A percentile compares a stretch with the other conserved stretches of the same genome.
Conservation (phyloP, 2,888 invertebrate species). For the Heterodera filipjevi region DNA sequence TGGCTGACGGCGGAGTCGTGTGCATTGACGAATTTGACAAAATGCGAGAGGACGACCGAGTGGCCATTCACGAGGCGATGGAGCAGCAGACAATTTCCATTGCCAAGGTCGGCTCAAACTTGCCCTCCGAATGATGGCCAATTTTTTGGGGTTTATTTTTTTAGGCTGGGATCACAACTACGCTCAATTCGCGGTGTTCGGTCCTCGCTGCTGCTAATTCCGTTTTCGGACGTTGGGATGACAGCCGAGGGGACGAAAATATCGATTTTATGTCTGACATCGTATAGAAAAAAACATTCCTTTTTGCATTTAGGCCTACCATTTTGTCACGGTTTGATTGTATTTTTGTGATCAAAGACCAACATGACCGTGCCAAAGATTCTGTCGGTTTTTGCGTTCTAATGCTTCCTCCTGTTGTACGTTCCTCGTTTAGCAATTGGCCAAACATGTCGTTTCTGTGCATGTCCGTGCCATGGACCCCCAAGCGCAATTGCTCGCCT, state of each 20-base stretch:
- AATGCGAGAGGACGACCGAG: constrained; percentile 98
- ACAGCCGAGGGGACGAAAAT: constrained; percentile 79
- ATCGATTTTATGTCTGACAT: constrained; percentile 88
- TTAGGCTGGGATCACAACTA: constrained; percentile 94
- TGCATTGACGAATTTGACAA: constrained; percentile 99
- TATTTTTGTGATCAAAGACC: constrained; percentile 99
- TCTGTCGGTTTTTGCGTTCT: constrained; percentile 74
- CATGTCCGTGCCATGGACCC: constrained; percentile 78
- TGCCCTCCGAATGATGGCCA: neutral
- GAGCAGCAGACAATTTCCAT: constrained; percentile 99
- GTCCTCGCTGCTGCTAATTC: constrained; percentile 99
- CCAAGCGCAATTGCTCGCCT: constrained; percentile 39
- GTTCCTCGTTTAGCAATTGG: constrained; percentile 70
- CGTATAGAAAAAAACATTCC: neutral
- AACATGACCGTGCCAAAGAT: constrained; percentile 85
- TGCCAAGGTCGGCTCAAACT: constrained; percentile 74
- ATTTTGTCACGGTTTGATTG: constrained; percentile 98
- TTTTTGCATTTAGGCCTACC: constrained; percentile 74
- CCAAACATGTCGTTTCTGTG: constrained; percentile 93
- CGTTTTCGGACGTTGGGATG: constrained; percentile 97
- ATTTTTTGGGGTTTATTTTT: neutral
- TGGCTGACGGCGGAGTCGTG: constrained; percentile 97
- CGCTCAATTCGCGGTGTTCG: constrained; percentile 94
- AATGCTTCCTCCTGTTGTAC: neutral
- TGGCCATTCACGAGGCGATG: constrained; percentile 99